Base-by-base conservation (phyloP, 2,797 vertebrate species). In the Xenops minutus region DNA sequence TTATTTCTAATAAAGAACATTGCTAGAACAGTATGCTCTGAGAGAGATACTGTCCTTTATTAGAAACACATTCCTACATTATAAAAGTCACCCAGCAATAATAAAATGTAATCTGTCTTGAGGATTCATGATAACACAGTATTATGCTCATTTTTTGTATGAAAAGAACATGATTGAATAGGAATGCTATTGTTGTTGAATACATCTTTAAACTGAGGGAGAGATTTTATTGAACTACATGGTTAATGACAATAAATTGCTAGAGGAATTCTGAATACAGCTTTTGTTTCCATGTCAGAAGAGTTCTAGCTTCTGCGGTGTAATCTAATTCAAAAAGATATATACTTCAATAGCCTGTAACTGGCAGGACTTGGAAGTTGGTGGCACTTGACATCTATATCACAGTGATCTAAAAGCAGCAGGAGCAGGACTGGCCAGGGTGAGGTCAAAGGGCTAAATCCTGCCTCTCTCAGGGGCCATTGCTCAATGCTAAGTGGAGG, bases 111-210 rank as follows among this genome's bases (percentile, higher is more conserved):
- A 91, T 89, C 74, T 97, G 69, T 87, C 78, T 74, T 39, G 73
- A 96, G 92, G 64, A 92, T 94, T 95, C 88, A 96, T 85, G 89
- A 89, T 85, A 89, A 92, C 80, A 85, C 77, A 81, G 89, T 93
- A 94, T 67, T 68, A 82, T 82, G 84, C 74, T 96, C 61, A 80
- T 90, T 76, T 96, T 94, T 95, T 95, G 39, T 73, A 93, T 37
- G 76, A 87, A 92, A 95, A 95, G 51, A 91, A 24, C 44, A 68
- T 72, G 91, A 96, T 68, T 82, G 64, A 88, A 64, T 75, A 91
- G 22, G 29, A 67, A 55, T 54, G 27, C 51, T 66, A 89, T 27
- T 48, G 78, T 77, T 90, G 41, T 55, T 51, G 49, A 76, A 68
- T 62, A 92, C 32, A 48, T 88, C 48, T 73, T 96, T 85, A 96